Conservation (phyloP, 2,113 vertebrate genomes). For the Turnix velox region DNA sequence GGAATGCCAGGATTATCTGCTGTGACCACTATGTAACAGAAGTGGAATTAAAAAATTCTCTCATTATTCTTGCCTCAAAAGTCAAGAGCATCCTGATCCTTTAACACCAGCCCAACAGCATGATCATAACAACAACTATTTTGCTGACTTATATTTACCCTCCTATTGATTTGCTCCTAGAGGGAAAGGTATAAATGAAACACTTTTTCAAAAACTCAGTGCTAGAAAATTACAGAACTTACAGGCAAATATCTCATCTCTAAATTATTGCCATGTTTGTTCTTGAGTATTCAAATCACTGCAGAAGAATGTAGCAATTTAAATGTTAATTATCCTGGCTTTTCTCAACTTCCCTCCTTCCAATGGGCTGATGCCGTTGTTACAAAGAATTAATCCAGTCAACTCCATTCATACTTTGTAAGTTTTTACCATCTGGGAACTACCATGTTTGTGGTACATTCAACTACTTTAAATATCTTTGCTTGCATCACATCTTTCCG, state of each 20-base stretch:
- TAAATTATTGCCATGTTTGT: accelerated
- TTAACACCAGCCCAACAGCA: neutral
- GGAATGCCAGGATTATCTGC: neutral
- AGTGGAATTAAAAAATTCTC: accelerated
- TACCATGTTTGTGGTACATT: neutral
- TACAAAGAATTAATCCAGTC: neutral
- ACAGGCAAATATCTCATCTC: neutral
- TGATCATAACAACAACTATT: neutral
- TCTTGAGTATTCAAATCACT: neutral
- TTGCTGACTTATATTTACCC: neutral
- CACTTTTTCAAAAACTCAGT: neutral
- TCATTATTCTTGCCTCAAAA: neutral
- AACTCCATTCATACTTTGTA: neutral
- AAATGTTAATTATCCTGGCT: neutral
- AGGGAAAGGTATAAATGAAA: neutral
- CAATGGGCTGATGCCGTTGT: too few relatives aligned
- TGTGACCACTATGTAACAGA: accelerated
- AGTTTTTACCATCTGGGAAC: neutral
- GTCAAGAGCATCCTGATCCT: neutral
- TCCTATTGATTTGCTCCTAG: neutral
- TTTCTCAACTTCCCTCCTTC: neutral
- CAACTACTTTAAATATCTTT: neutral
- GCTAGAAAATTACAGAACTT: neutral
- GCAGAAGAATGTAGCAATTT: neutral
- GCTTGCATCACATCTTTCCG: neutral